Evolutionary conservation across 35 echinoderm and acorn worm species (phyloP).

Genomic region (Acanthaster planci): DNA sequence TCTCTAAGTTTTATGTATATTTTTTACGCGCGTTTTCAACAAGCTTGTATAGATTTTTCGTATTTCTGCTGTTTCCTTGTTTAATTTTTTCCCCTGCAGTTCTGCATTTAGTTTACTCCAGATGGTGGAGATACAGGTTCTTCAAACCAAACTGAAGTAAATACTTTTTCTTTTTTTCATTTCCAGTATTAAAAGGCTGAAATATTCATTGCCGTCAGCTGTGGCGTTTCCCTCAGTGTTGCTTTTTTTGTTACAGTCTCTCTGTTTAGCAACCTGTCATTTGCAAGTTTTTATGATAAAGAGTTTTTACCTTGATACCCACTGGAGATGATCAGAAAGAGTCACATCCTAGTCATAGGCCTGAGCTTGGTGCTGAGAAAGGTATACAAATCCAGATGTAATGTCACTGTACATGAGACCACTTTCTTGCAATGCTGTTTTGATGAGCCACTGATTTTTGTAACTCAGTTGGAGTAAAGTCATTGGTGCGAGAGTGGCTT

Average conservation of each 20-base stretch:
- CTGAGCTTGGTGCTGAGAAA: neutral
- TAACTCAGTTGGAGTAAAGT: too few species aligned
- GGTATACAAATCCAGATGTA: neutral
- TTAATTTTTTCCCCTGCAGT: neutral
- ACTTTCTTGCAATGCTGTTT: too few species aligned
- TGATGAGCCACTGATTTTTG: too few species aligned
- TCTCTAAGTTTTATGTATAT: conserved; percentile 14
- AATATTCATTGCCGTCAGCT: too few species aligned
- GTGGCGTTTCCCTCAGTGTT: too few species aligned
- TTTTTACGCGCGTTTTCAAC: conserved; percentile 10
- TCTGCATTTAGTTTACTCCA: neutral
- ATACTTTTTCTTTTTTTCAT: neutral
- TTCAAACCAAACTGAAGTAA: neutral
- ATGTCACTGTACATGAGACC: neutral
- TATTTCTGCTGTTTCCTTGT: conserved; percentile 20
- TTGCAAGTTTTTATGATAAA: too few species aligned
- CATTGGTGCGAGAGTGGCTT: too few species aligned
- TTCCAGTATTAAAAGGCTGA: neutral
- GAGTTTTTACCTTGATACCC: too few species aligned
- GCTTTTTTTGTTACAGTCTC: too few species aligned
- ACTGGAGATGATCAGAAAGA: too few species aligned
- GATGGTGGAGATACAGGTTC: too few species aligned
- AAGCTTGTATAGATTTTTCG: neutral
- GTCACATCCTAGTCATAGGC: neutral
- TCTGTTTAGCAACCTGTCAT: too few species aligned